Evolutionary conservation across 2,797 vertebrate genomes (phyloP).

Genomic region (Helicolenus hilgendorfi): DNA sequence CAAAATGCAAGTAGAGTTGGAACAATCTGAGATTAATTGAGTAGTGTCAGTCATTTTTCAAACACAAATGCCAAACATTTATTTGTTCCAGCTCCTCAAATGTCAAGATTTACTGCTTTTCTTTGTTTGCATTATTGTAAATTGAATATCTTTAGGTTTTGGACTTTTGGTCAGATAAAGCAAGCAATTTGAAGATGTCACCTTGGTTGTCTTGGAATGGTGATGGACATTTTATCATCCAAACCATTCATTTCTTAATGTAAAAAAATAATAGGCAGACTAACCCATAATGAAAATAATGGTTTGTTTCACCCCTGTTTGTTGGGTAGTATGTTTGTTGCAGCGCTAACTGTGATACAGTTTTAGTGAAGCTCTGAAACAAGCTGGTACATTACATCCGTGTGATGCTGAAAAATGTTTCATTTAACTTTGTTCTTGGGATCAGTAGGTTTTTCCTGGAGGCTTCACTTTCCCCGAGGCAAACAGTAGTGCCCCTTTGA

Average conservation of each 20-base stretch:
- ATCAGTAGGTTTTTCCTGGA: neutral
- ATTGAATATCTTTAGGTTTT: neutral
- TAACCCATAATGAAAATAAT: neutral
- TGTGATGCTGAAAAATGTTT: neutral
- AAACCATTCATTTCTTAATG: no score
- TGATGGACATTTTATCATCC: no score
- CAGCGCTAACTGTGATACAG: neutral
- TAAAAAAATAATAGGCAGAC: no score
- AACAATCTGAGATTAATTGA: neutral
- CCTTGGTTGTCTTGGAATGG: no score
- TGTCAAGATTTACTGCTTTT: neutral
- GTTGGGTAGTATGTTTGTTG: neutral
- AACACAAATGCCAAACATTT: accelerated
- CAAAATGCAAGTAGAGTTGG: neutral
- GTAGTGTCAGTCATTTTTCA: no score
- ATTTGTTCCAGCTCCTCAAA: neutral
- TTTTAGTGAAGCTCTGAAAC: neutral
- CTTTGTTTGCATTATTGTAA: neutral
- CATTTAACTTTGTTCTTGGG: neutral
- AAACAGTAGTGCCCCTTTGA: neutral
- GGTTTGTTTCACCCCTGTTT: neutral
- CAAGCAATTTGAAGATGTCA: no score
- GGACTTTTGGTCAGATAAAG: no score
- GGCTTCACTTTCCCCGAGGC: neutral
- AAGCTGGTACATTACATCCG: neutral